phyloP scores from a whole-genome alignment of 2,113 vertebrate species.

The Oncorhynchus kisutch region DNA sequence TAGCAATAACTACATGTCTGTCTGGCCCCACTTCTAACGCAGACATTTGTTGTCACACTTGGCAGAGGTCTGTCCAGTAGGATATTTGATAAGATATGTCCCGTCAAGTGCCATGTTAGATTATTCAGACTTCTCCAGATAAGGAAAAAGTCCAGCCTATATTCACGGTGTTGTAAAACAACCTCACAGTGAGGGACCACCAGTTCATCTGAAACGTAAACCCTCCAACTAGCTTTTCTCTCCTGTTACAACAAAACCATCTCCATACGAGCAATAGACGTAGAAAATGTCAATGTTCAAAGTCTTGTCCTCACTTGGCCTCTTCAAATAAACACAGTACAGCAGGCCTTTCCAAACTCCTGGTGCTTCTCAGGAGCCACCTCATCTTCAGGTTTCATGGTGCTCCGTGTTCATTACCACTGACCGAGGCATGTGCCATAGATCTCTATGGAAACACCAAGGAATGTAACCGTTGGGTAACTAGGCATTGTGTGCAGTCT shows the following conservation, averaged over 20 bases:
- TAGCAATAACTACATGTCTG: no score
- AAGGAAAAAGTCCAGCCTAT: no score
- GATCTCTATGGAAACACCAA: constrained; percentile 63
- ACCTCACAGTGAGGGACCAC: no score
- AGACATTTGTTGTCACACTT: no score
- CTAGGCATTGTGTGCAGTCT: constrained; percentile 59
- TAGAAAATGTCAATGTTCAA: constrained; percentile 2
- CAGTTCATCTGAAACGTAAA: constrained; percentile 7
- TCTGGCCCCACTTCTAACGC: no score
- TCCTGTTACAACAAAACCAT: no score
- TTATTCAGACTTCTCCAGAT: no score
- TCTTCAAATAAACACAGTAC: constrained; percentile 13
- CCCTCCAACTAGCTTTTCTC: constrained; percentile 27
- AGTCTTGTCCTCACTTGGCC: constrained; percentile 5
- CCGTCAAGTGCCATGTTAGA: no score
- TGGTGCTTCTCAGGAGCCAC: constrained; percentile 59
- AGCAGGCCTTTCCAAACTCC: constrained; percentile 50
- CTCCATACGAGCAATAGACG: no score
- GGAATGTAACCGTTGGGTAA: constrained; percentile 67
- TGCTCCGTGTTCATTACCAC: constrained; percentile 73
- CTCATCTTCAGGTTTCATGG: constrained; percentile 74
- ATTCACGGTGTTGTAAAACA: no score
- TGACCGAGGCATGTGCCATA: constrained; percentile 59
- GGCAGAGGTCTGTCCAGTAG: no score
- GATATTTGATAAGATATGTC: no score